phyloP scores from a whole-genome alignment of 2,113 vertebrate genomes.

The Trematocara stigmaticum region DNA sequence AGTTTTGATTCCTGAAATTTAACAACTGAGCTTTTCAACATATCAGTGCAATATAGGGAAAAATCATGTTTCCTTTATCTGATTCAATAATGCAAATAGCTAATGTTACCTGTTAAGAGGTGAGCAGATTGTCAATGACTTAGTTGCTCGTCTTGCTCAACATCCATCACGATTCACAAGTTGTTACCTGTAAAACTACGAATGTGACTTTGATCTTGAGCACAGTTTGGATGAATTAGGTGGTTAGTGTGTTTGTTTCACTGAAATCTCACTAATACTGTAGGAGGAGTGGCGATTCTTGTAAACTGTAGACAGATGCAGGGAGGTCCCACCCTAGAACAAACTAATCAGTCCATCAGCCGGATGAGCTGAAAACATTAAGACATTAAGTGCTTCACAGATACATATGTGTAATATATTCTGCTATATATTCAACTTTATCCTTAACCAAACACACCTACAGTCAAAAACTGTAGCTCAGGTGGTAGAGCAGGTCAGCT shows the following conservation, averaged over 20 bases:
- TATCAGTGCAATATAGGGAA: not conserved
- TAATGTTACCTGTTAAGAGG: not conserved
- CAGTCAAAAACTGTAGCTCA: not conserved
- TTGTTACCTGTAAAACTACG: not conserved
- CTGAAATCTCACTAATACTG: not conserved
- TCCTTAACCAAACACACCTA: not conserved
- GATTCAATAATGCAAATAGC: not conserved
- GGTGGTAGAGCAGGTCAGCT: not conserved
- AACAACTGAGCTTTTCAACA: not conserved
- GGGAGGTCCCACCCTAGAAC: not conserved
- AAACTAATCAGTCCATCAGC: not conserved
- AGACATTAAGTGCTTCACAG: not conserved
- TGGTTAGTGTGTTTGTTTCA: not conserved
- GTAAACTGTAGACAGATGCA: not conserved
- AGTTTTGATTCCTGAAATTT: not conserved
- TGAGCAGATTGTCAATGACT: not conserved
- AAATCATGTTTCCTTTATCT: not conserved
- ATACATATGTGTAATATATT: not conserved
- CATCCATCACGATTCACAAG: not conserved
- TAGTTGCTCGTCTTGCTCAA: not conserved
- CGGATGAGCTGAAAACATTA: not conserved
- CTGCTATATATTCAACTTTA: not conserved
- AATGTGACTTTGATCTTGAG: not conserved
- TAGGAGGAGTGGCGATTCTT: not conserved
- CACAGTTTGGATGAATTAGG: not conserved